A percentile compares a stretch with the other conserved stretches of the same genome.
These are phyloP conservation scores for Megaceryle torquata DNA, from an alignment of 2,113 vertebrate species.

Conservation along the genomic window DNA sequence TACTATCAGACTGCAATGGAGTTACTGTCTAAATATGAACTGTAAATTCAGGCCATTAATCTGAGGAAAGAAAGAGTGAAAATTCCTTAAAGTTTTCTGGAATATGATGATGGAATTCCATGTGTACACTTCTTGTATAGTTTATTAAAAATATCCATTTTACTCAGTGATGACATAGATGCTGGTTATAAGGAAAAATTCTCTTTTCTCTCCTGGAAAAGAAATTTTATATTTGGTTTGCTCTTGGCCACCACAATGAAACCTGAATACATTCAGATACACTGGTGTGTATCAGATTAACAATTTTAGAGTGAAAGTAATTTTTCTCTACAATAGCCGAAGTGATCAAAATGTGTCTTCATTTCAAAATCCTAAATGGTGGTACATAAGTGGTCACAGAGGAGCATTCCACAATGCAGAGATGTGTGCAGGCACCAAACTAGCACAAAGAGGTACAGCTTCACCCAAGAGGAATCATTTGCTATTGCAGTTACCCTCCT, in stretches of 20 bases:
- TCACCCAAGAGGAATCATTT: not conserved
- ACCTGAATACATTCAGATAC: not conserved
- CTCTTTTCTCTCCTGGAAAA: not conserved
- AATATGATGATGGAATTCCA: not conserved
- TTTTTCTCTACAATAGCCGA: not conserved
- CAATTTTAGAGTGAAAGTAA: not conserved
- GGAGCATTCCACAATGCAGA: not conserved
- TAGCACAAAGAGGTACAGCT: not conserved
- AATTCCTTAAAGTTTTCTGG: not conserved
- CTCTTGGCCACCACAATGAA: not conserved
- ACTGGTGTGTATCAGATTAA: not conserved
- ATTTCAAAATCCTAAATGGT: not conserved
- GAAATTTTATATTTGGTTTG: not conserved
- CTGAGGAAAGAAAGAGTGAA: not conserved
- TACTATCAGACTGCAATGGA: not conserved
- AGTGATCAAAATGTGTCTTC: not conserved
- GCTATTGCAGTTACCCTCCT: not conserved
- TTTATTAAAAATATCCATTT: not conserved
- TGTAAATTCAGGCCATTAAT: not conserved
- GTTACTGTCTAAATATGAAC: not conserved
- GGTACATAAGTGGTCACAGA: not conserved
- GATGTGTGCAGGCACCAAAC: not conserved
- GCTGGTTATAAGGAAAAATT: not conserved
- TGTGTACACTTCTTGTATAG: not conserved
- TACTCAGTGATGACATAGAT: not conserved